These are phyloP conservation scores for Cavia aperea DNA, from an alignment of 2,113 vertebrate genomes.

Conservation along the genomic window DNA sequence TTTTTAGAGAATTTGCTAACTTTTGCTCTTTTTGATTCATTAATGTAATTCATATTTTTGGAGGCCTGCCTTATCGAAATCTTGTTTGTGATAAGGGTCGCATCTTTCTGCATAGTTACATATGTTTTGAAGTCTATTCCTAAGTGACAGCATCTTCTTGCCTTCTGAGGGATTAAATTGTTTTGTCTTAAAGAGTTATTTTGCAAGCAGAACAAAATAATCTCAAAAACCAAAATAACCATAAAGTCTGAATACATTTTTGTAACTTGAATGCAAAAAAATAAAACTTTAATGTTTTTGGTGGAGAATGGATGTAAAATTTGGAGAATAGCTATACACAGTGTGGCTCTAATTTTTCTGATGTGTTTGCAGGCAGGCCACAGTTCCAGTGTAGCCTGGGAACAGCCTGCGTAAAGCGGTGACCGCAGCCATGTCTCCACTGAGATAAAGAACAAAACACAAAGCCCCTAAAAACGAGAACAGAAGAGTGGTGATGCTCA, in stretches of 20 bases:
- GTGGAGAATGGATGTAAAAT: neutral
- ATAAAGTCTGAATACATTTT: constrained; percentile 9
- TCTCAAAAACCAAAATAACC: constrained; percentile 12
- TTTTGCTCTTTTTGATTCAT: neutral
- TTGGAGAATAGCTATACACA: neutral
- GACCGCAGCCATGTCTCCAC: neutral
- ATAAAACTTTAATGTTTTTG: neutral
- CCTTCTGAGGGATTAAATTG: constrained; percentile 33
- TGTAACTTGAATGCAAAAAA: neutral
- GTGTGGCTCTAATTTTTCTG: neutral
- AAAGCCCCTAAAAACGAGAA: neutral
- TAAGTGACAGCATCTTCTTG: neutral
- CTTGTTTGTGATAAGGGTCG: constrained; percentile 1
- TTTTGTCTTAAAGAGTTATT: constrained; percentile 12
- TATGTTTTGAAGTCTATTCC: constrained; percentile 41
- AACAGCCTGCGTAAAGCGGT: neutral
- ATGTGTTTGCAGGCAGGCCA: neutral
- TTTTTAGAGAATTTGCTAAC: constrained; percentile 10
- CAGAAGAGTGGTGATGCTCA: neutral
- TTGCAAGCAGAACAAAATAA: neutral
- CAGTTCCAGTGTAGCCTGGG: neutral
- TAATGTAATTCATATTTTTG: constrained; percentile 3
- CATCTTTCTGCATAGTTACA: constrained; percentile 30
- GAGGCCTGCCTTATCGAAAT: constrained; percentile 20
- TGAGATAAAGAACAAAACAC: neutral